Base-by-base conservation (phyloP, 2,888 invertebrate species). In the Troglohyphantes excavatus region DNA sequence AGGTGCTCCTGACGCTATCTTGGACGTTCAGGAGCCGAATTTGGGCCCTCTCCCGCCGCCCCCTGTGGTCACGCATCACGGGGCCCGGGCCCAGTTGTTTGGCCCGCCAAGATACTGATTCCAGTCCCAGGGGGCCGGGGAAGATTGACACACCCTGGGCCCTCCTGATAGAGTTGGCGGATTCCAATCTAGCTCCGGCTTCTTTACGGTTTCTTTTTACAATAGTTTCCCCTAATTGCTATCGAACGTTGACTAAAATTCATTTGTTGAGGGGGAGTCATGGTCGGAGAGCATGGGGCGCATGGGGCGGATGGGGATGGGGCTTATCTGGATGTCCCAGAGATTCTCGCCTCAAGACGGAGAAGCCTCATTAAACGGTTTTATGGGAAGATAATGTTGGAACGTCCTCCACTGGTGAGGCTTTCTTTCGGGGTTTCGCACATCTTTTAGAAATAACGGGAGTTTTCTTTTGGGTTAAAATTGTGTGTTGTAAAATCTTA, bases 161-260 rank as follows among this genome's bases (percentile, higher is more conserved):
- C 5, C 26, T 33, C 72, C 73, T 46, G 59, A 67, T 75, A 75
- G 65, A 83, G 78, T 82, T 33, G 63, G 88, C 68, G 88, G 83
- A 76, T 89, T 90, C 84, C 83, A 53, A 84, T 90, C 83, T 78
- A 78, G 72, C 68, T 82, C 68, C 46, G 65, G 87, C 87, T 88
- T 81, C 87, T 82, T 89, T 82, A 75, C 68, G 88, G 61, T 88
- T 82, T 89, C 82, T 88, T 82, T 89, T 82, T 82, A 82, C 88
- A 89, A 90, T 83, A 90, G 78, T 84, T 79, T 73, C 85, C 67
- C 75, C 85, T 90, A 90, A 90, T 90, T 90, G 90, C 85, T 27
- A 90, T 81, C 85, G 90, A 90, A 72, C 84, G 82, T 73, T 79
- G 79, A 70, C 84, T 84, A 79, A 90, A 90, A 90, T 90, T 90